These are phyloP conservation scores for Parnassius mnemosyne DNA, from an alignment of 2,888 invertebrate species.

Conservation along the genomic window DNA sequence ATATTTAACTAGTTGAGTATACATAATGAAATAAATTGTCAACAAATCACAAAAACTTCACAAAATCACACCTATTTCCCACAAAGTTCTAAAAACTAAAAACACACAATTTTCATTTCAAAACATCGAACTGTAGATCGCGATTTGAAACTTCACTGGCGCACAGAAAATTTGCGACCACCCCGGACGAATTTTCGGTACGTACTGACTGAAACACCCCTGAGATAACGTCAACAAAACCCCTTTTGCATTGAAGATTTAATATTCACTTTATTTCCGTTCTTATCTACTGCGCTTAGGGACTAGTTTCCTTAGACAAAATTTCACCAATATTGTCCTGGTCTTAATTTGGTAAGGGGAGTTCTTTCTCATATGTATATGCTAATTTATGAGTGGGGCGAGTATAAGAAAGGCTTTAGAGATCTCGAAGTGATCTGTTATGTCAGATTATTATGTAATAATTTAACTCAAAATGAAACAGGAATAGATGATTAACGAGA, in stretches of 20 bases:
- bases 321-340: slow-evolving; percentile 3
- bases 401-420: slow-evolving; percentile 14
- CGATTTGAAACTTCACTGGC: slow-evolving; percentile 10
- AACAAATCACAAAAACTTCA: no score
- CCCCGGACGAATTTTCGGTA: slow-evolving; percentile 5
- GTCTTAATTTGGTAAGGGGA: slow-evolving; percentile 11
- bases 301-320: neutral
- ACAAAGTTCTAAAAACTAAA: no score
- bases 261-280: neutral
- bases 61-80: no score
- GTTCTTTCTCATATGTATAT: slow-evolving; percentile 23
- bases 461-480: no score
- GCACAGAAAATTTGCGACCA: slow-evolving; percentile 7
- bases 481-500: no score
- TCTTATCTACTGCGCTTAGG: neutral
- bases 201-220: slow-evolving; percentile 24
- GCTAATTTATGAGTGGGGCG: neutral
- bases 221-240: slow-evolving; percentile 24
- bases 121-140: slow-evolving; percentile 18
- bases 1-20: no score
- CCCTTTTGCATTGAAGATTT: slow-evolving; percentile 15
- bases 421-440: neutral
- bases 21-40: no score
- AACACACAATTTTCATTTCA: neutral
- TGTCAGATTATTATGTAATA: no score